Evolutionary conservation across 1,140 invertebrate species (phyloP), one percentile per base, ranked within the genome.

Genomic region (Drosophila watanabei): DNA sequence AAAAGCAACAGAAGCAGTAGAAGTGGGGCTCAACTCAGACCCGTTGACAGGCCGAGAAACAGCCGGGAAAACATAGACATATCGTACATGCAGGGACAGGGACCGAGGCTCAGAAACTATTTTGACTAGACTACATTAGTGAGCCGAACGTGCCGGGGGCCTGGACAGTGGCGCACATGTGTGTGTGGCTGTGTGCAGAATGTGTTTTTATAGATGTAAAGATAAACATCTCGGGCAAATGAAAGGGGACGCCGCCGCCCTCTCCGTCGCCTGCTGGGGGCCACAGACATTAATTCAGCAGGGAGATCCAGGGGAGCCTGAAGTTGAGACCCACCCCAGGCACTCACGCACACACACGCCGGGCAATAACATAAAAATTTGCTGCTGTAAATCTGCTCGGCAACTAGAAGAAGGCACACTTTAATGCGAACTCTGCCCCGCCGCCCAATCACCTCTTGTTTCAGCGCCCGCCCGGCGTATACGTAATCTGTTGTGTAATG

Each of bases 401-500:
- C 11, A 71, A 78, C 75, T 68, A 84, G 81, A 39, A 57, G 69
- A 68, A 68, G 79, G 80, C 80, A 56, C 68, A 84, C 61, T 85
- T 88, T 89, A 89, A 89, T 85, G 72, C 69, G 73, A 75, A 76
- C 48, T 48, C 20, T 30, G 68, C 66, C 63, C 62, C 49, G 20
- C 30, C 18, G 54, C 54, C 24, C 52, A 60, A 60, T 62, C 62
- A 39, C 28, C 52, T 57, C 66, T 79, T 71, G 64, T 72, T 85
- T 73, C 62, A 77, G 52, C 69, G 63, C 51, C 63, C 49, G 20
- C 63, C 64, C 37, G 43, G 35, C 63, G 72, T 80, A 89, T 79
- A 85, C 71, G 82, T 91, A 91, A 91, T 91, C 84, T 91, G 89
- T 91, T 91, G 79, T 91, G 89, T 91, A 91, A 91, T 91, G 89